phyloP scores from a whole-genome alignment of 2,888 invertebrate species.

The Rhamphomyia laevipes region DNA sequence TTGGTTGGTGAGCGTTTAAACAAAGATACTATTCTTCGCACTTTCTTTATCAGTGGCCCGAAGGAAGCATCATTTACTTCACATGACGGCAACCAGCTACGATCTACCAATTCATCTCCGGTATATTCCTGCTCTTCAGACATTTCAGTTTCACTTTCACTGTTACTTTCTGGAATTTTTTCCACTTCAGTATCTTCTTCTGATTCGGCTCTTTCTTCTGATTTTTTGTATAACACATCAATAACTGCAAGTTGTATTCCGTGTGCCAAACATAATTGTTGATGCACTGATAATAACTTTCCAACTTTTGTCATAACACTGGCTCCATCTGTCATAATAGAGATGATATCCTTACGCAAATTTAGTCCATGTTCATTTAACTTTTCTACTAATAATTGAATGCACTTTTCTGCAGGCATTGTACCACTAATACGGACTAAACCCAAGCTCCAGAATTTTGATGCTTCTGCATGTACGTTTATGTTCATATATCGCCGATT shows the following conservation, averaged over 20 bases:
- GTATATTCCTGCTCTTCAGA: not conserved
- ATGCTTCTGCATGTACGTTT: not conserved
- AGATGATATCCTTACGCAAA: slow-evolving; percentile 1
- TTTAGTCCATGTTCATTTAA: slow-evolving; percentile 13
- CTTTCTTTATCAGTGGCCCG: too few relatives aligned
- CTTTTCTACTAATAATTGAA: slow-evolving; percentile 12
- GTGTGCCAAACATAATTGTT: slow-evolving; percentile 19
- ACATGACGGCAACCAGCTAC: not conserved
- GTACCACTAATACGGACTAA: slow-evolving; percentile 12
- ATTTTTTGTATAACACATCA: slow-evolving; percentile 16
- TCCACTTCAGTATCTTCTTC: not conserved
- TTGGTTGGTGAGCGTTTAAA: too few relatives aligned
- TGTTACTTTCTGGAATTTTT: not conserved
- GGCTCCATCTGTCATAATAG: not conserved
- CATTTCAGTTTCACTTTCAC: slow-evolving; percentile 1
- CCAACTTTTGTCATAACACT: slow-evolving; percentile 16
- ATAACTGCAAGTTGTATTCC: slow-evolving; percentile 16
- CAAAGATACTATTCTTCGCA: too few relatives aligned
- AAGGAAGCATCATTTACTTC: slow-evolving; percentile 1
- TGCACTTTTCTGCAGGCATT: slow-evolving; percentile 1
- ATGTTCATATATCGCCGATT: slow-evolving; percentile 4
- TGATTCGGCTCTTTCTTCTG: slow-evolving; percentile 2
- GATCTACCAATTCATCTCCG: not conserved
- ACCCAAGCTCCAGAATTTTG: slow-evolving; percentile 14
- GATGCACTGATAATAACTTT: slow-evolving; percentile 11